Evolutionary conservation across 92 coral and sea anemone genomes (phyloP).

Genomic region (Porites cylindrica): DNA sequence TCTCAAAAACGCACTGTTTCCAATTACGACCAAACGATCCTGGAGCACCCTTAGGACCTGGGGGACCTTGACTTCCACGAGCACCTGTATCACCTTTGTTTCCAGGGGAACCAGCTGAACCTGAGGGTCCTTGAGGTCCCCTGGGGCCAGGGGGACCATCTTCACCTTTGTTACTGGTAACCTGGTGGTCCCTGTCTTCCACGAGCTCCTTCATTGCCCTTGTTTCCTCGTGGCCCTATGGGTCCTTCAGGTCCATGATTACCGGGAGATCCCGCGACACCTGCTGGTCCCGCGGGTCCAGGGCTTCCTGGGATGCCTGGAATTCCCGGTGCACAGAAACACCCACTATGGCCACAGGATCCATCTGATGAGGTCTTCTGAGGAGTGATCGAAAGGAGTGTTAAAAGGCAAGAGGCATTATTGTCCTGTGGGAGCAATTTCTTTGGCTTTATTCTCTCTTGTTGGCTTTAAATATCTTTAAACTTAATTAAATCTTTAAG

Average conservation of each 20-base stretch:
- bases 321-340: neutral
- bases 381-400: neutral
- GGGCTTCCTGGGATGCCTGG: neutral
- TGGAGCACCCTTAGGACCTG: neutral
- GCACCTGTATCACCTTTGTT: neutral
- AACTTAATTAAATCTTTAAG: too few species aligned
- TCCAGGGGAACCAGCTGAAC: neutral
- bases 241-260: constrained; percentile 1
- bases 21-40: neutral
- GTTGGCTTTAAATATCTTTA: neutral
- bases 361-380: neutral
- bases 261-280: neutral
- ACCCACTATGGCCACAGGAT: neutral
- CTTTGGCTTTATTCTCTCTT: too few species aligned
- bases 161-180: neutral
- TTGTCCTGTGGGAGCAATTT: neutral
- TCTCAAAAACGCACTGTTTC: neutral
- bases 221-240: neutral
- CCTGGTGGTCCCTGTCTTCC: neutral
- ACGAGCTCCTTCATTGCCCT: neutral
- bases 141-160: neutral
- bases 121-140: neutral
- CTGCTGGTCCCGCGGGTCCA: neutral
- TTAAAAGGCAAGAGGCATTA: neutral
- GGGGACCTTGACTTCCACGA: neutral